Evolutionary conservation across 2,888 invertebrate species (phyloP).

Genomic region (Spilosoma lubricipeda): DNA sequence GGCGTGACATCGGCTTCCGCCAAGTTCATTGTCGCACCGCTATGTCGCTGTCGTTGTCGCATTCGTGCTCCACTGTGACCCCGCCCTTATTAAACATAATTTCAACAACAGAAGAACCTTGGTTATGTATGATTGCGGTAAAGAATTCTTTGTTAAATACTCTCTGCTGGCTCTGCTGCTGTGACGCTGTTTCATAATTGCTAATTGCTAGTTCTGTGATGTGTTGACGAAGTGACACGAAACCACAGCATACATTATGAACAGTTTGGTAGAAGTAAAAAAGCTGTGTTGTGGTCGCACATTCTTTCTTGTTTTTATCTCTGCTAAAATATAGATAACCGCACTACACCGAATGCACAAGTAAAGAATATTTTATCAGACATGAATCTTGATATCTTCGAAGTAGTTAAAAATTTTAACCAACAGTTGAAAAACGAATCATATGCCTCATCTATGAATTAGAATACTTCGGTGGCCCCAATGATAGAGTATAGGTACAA

Average conservation of each 20-base stretch:
- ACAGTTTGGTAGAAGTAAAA: neutral
- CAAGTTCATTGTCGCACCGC: conserved; percentile 82
- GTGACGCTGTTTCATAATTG: neutral
- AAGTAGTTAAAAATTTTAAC: neutral
- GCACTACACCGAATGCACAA: neutral
- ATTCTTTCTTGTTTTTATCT: neutral
- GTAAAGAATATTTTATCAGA: neutral
- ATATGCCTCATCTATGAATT: too few relatives aligned
- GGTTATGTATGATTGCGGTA: conserved; percentile 13
- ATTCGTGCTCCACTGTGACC: conserved; percentile 56
- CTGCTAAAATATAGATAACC: neutral
- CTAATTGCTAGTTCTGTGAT: neutral
- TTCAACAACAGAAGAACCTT: conserved; percentile 18
- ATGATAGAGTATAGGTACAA: too few relatives aligned
- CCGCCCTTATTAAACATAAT: conserved; percentile 57
- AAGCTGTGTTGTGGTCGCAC: neutral
- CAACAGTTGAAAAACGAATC: too few relatives aligned
- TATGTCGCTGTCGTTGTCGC: conserved; percentile 47
- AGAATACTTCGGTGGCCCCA: too few relatives aligned
- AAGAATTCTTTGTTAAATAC: conserved; percentile 8
- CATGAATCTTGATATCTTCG: neutral
- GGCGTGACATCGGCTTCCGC: conserved; percentile 84
- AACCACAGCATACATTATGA: neutral
- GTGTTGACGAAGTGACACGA: neutral
- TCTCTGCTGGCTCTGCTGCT: neutral